Evolutionary conservation across 2,888 invertebrate species (phyloP).

Genomic region (Girardia tigrina): DNA sequence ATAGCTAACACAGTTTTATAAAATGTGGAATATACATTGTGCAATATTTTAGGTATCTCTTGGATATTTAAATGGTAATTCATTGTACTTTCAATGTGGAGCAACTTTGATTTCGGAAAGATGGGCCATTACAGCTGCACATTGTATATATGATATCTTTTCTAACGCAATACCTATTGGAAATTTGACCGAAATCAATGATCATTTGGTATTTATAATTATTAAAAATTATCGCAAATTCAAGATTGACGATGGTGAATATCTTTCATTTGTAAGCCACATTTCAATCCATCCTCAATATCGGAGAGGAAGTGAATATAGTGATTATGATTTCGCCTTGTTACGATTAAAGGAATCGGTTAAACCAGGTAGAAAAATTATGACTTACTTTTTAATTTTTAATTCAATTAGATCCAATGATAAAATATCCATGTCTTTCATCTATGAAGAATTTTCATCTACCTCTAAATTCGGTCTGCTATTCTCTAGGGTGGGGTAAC

Average conservation of each 20-base stretch:
- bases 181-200: neutral
- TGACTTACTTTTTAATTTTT: neutral
- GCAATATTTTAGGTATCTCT: neutral
- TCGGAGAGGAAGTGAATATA: neutral
- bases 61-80: neutral
- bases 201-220: neutral
- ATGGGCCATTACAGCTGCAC: neutral
- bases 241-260: neutral
- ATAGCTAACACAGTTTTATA: too few relatives aligned
- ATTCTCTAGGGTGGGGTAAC: constrained; percentile 1
- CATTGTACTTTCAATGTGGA: neutral
- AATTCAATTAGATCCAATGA: neutral
- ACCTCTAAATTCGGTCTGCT: neutral
- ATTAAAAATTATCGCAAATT: neutral
- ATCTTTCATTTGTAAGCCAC: neutral
- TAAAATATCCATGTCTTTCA: neutral
- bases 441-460: neutral
- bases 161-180: neutral
- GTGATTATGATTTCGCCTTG: neutral
- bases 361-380: neutral
- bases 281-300: neutral
- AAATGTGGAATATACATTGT: too few relatives aligned
- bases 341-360: neutral
- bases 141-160: neutral
- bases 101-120: neutral